phyloP scores from a whole-genome alignment of 2,888 invertebrate species.

The Drosophila peninsularis region DNA sequence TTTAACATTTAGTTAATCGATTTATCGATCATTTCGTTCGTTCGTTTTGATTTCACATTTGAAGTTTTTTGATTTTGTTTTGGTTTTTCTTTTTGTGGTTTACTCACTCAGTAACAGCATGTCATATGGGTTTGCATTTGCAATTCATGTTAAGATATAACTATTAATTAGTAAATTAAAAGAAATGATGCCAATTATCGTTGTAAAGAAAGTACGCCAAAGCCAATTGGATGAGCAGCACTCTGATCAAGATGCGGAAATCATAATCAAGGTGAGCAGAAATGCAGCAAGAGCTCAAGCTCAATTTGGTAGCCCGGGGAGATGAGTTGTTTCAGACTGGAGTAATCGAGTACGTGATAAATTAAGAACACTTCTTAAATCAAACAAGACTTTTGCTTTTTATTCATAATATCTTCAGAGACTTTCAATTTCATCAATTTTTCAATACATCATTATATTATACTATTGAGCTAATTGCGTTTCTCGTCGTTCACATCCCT shows the following conservation, averaged over 20 bases:
- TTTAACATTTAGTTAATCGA: conserved; percentile 10
- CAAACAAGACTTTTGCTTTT: conserved; percentile 45
- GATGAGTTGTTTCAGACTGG: background rate
- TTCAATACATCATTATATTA: conserved; percentile 35
- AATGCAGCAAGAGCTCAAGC: background rate
- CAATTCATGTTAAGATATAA: conserved; percentile 49
- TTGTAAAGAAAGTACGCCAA: conserved; percentile 12
- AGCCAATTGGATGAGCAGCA: conserved; percentile 11
- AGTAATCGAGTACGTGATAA: conserved; percentile 11
- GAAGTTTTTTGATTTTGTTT: conserved; percentile 3
- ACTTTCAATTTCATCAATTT: conserved; percentile 30
- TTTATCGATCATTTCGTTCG: conserved; percentile 2
- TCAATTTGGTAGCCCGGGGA: conserved; percentile 1
- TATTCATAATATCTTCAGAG: conserved; percentile 26
- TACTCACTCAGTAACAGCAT: conserved; percentile 76
- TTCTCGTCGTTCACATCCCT: conserved; percentile 28
- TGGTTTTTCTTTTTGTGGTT: conserved; percentile 22
- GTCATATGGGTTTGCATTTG: conserved; percentile 55
- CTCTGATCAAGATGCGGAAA: background rate
- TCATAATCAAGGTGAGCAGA: background rate
- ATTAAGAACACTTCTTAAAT: conserved; percentile 55
- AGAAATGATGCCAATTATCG: conserved; percentile 39
- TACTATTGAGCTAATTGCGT: conserved; percentile 19
- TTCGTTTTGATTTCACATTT: conserved; percentile 22
- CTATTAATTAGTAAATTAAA: conserved; percentile 46